These are phyloP conservation scores for Rhinatrema bivittatum DNA, from an alignment of 2,797 vertebrate genomes.

Conservation along the genomic window DNA sequence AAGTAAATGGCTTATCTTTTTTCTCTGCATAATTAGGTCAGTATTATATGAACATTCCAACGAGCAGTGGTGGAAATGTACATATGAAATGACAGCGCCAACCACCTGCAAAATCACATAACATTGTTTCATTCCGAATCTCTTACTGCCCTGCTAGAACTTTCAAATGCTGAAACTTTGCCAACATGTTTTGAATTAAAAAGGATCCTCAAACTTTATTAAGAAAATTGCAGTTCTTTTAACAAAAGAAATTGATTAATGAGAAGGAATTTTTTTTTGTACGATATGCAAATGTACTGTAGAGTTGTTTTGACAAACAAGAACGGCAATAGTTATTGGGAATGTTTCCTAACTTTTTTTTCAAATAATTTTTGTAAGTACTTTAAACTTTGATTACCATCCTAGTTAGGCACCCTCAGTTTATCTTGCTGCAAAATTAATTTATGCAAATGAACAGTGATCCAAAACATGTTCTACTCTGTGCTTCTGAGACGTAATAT, in stretches of 20 bases:
- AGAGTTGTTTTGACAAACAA: neutral
- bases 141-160: conserved; percentile 61
- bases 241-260: conserved; percentile 39
- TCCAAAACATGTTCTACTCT: neutral
- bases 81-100: conserved; percentile 74
- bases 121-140: conserved; percentile 75
- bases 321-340: conserved; percentile 22
- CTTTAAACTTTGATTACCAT: too few relatives aligned
- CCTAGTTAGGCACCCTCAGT: too few relatives aligned
- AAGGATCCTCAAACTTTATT: conserved; percentile 56
- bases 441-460: neutral
- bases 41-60: conserved; percentile 78
- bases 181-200: conserved; percentile 58
- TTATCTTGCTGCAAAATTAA: conserved; percentile 8
- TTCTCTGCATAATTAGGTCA: conserved; percentile 77
- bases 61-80: conserved; percentile 72
- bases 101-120: conserved; percentile 76
- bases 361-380: too few relatives aligned
- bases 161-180: conserved; percentile 56
- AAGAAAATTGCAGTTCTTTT: conserved; percentile 38
- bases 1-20: conserved; percentile 75
- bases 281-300: conserved; percentile 33
- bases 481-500: neutral
- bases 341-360: conserved; percentile 44
- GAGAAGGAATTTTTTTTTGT: conserved; percentile 37